Conservation (phyloP, 2,888 invertebrate species). For the Parnassius glacialis region DNA sequence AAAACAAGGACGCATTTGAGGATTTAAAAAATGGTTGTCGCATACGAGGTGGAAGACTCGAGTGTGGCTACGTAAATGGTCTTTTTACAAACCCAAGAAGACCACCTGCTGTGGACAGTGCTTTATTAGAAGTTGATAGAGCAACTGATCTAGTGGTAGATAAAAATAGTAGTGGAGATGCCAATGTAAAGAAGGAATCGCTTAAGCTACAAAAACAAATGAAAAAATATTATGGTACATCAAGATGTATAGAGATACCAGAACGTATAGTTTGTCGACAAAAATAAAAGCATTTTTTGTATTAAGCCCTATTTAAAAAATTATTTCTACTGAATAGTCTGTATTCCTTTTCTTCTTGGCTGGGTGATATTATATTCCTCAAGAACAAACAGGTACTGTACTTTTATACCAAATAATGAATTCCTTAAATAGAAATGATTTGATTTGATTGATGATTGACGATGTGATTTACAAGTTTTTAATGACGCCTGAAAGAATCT, state of each 20-base stretch:
- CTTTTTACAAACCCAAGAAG: slow-evolving; percentile 48
- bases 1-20: slow-evolving; percentile 31
- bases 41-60: slow-evolving; percentile 55
- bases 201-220: no score
- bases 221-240: slow-evolving; percentile 1
- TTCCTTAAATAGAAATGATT: no score
- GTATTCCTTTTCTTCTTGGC: no score
- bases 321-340: no score
- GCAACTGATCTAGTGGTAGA: background rate
- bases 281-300: background rate
- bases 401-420: no score
- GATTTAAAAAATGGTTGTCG: slow-evolving; percentile 52
- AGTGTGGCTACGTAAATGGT: slow-evolving; percentile 58
- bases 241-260: slow-evolving; percentile 48
- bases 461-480: no score
- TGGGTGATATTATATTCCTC: no score
- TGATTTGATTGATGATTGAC: no score
- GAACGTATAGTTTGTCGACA: slow-evolving; percentile 49
- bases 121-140: slow-evolving; percentile 10
- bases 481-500: no score
- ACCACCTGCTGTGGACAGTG: slow-evolving; percentile 35
- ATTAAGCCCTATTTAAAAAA: no score
- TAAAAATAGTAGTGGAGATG: slow-evolving; percentile 4
- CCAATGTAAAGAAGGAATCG: no score
- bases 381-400: no score